A percentile compares a stretch with the other conserved stretches of the same genome.
These are phyloP conservation scores for Ficedula albicollis DNA, from an alignment of 2,797 vertebrate species.

Conservation along the genomic window DNA sequence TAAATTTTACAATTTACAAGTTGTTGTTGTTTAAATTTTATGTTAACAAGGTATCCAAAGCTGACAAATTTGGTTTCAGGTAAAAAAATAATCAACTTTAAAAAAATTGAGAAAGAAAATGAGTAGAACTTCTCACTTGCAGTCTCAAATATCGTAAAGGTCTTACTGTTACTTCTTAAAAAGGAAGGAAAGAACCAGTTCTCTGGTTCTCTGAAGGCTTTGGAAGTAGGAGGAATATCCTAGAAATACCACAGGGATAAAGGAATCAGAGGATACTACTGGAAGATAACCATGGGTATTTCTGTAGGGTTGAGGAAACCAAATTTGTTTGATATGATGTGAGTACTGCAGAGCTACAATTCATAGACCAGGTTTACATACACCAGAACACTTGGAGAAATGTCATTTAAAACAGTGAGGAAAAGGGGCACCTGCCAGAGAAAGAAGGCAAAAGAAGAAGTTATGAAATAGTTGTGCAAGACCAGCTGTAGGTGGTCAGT, in stretches of 20 bases:
- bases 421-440: background rate
- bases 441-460: background rate
- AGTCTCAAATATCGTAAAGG: background rate
- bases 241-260: background rate
- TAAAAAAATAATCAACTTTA: background rate
- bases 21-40: conserved; percentile 58
- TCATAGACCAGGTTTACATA: background rate
- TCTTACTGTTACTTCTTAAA: background rate
- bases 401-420: background rate
- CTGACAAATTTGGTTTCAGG: conserved; percentile 3
- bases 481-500: background rate
- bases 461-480: background rate
- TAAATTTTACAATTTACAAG: conserved; percentile 77
- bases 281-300: background rate
- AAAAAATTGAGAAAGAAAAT: background rate
- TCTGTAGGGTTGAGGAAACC: background rate
- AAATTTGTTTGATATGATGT: background rate
- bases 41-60: conserved; percentile 62
- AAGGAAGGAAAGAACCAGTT: background rate
- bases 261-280: background rate
- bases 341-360: background rate
- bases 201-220: background rate
- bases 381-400: background rate
- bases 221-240: background rate
- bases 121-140: background rate